Evolutionary conservation across 1,140 invertebrate genomes (phyloP).

Genomic region (Euura saliciscinereae): DNA sequence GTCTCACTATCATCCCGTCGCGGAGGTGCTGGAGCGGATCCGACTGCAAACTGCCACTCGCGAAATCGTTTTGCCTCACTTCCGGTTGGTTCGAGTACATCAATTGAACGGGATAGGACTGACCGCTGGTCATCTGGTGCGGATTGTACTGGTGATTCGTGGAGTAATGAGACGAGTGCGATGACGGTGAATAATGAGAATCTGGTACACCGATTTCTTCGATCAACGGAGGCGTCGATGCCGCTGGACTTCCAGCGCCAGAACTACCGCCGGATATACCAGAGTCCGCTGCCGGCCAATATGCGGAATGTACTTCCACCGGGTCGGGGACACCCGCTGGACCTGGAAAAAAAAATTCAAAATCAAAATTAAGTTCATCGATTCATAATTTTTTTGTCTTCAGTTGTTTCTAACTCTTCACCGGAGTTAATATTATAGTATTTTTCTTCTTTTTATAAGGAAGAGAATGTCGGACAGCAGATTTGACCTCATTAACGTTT

Average conservation of each 20-base stretch:
- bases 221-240: slow-evolving; percentile 52
- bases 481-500: background rate
- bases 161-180: slow-evolving; percentile 28
- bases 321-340: slow-evolving; percentile 18
- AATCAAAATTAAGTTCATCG: slow-evolving; percentile 15
- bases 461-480: background rate
- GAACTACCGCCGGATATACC: slow-evolving; percentile 55
- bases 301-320: slow-evolving; percentile 50
- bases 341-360: slow-evolving; percentile 11
- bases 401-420: too few relatives aligned
- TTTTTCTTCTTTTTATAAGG: too few relatives aligned
- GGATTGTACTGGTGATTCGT: slow-evolving; percentile 15
- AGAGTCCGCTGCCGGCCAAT: slow-evolving; percentile 51
- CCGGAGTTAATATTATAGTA: too few relatives aligned
- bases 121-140: slow-evolving; percentile 12
- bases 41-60: background rate
- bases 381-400: too few relatives aligned
- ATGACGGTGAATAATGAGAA: slow-evolving; percentile 21
- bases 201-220: slow-evolving; percentile 53
- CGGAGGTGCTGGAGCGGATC: slow-evolving; percentile 2
- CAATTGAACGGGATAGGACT: slow-evolving; percentile 21
- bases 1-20: slow-evolving; percentile 31
- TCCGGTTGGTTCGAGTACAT: slow-evolving; percentile 6
- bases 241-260: slow-evolving; percentile 50
- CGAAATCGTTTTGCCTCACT: background rate